Evolutionary conservation across 2,888 invertebrate genomes (phyloP).

Genomic region (Drosophila limbata): DNA sequence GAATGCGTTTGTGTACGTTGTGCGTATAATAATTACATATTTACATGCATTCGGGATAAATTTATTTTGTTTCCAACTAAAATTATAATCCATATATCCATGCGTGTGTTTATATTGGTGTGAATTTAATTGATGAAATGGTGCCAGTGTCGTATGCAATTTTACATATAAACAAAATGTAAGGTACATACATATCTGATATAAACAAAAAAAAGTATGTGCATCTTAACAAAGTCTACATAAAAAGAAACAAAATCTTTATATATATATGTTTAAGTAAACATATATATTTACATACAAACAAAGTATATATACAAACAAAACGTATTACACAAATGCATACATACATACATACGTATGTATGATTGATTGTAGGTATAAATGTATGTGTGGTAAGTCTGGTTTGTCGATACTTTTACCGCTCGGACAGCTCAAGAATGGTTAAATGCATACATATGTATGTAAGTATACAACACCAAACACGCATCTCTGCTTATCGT

Average conservation of each 20-base stretch:
- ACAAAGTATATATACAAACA: constrained; percentile 23
- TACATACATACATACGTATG: constrained; percentile 5
- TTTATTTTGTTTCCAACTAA: constrained; percentile 10
- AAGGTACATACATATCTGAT: constrained; percentile 28
- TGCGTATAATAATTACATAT: constrained; percentile 33
- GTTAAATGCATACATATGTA: constrained; percentile 17
- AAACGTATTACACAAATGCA: constrained; percentile 18
- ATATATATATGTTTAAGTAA: constrained; percentile 13
- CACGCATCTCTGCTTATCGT: constrained; percentile 49
- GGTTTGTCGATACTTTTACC: constrained; percentile 35
- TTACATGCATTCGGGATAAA: constrained; percentile 12
- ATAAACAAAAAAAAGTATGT: constrained; percentile 34
- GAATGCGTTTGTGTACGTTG: constrained; percentile 40
- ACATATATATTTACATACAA: constrained; percentile 18
- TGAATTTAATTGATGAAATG: constrained; percentile 38
- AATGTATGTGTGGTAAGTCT: constrained; percentile 11
- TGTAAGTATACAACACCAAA: constrained; percentile 19
- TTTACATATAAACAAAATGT: constrained; percentile 52
- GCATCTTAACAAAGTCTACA: constrained; percentile 33
- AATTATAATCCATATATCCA: not conserved
- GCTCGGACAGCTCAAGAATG: constrained; percentile 47
- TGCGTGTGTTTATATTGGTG: constrained; percentile 15
- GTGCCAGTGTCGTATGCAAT: constrained; percentile 39
- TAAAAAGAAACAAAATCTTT: constrained; percentile 14
- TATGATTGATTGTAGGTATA: not conserved